Base-by-base conservation (phyloP, 2,797 vertebrate species). In the Paedocypris micromegethes region DNA sequence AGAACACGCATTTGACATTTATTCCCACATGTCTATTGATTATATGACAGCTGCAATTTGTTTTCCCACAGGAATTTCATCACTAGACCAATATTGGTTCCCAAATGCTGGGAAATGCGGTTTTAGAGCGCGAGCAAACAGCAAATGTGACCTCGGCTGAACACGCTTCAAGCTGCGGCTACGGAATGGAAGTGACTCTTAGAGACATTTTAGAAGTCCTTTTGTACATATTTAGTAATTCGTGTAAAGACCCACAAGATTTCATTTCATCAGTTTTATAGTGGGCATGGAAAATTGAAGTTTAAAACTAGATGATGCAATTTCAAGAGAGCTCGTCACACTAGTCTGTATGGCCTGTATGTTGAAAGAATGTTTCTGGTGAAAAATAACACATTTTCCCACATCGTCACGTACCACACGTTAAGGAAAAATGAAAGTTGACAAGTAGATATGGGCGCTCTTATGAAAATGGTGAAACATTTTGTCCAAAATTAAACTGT, bases 1-100 rank as follows among this genome's bases (percentile, higher is more conserved):
- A 61, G 71, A 75, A 77, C 72, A 76, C 75, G 73, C 71, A 51
- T 80, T 68, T 78, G 74, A 74, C 76, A 76, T 77, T 80, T 80
- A 77, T 77, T 76, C 72, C 63, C 64, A 72, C 76, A 70, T 76
- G 76, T 76, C 66, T 72, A 78, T 76, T 70, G 76, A 80, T 78
- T 77, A 76, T 76, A 57, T 77, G 73, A 74, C 75, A 77, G 74
- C 48, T 74, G 69, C 74, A 74, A 80, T 77, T 76, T 80, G 72
- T 72, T 80, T 74, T 77, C 78, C 74, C 70, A 41, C 38, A 68
- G 76, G 74, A 78, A 76, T 80, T 80, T 76, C 72, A 76, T 78
- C 74, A 77, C 73, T 70, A 75, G 23, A 23, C 23, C 23, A 23
- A 76, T 74, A 72, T 72, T 66, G 74, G 72, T 23, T 23, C 23